A percentile compares a stretch with the other conserved stretches of the same genome.
These are phyloP conservation scores for Tachycineta bicolor DNA, from an alignment of 2,113 vertebrate genomes.

Conservation along the genomic window DNA sequence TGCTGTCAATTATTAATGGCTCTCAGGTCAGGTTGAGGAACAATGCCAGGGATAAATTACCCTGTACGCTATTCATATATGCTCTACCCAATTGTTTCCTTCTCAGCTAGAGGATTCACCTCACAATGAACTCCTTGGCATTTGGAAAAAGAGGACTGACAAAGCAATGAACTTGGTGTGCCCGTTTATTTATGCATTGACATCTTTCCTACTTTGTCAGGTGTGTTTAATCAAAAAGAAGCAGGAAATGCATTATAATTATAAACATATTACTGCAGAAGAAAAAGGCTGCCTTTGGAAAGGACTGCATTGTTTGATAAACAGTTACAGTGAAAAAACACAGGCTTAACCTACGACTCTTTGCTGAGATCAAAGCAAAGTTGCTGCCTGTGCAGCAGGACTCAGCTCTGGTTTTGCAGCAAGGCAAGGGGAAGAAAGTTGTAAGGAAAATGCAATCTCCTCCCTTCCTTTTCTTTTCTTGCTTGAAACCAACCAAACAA, in stretches of 20 bases:
- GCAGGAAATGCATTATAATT: slow-evolving; percentile 54
- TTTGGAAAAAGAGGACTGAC: not conserved
- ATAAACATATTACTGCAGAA: slow-evolving; percentile 34
- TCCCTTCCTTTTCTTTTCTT: not conserved
- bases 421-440: not conserved
- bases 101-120: slow-evolving; percentile 1
- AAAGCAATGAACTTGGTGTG: not conserved
- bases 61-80: not conserved
- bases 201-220: slow-evolving; percentile 54
- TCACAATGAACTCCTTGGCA: not conserved
- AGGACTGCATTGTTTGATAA: slow-evolving; percentile 17
- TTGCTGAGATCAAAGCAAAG: slow-evolving; percentile 51
- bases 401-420: not conserved
- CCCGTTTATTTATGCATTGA: slow-evolving; percentile 42
- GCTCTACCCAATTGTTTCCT: slow-evolving; percentile 6
- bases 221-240: slow-evolving; percentile 62
- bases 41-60: slow-evolving; percentile 55
- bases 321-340: slow-evolving; percentile 14
- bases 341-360: slow-evolving; percentile 16
- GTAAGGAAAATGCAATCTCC: not conserved
- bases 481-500: not conserved
- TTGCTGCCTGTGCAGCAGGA: not conserved
- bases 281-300: slow-evolving; percentile 19
- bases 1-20: slow-evolving; percentile 44
- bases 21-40: slow-evolving; percentile 32